Evolutionary conservation across 2,113 vertebrate genomes (phyloP), one percentile per base, ranked within the genome.

Genomic region (Podiceps cristatus): DNA sequence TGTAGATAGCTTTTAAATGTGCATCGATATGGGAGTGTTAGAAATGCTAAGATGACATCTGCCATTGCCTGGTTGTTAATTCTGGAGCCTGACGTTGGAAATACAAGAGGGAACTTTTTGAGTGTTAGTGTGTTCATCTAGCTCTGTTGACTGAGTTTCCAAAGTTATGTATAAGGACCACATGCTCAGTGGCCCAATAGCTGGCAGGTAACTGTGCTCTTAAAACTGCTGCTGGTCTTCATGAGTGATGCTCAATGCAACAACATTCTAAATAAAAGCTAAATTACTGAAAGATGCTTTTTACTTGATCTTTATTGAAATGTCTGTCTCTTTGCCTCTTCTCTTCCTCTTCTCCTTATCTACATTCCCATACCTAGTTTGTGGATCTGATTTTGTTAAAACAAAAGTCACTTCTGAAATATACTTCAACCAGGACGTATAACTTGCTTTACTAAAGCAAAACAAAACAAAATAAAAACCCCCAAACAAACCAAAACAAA

Each of bases 361-460:
- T 91, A 13, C 1, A 1, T 37, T 16, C 19, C 33, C 11, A 6
- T 67, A 35, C 6, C 7, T 60, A 52, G 25, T 72, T 81, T 45
- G 24, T 72, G 52, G 42, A 53, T 91, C 49, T 64, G 64, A 45
- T 84, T 84, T 86, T 81, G n/a, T 60, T 95, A 60, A 80, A 80
- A 63, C 15, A 52, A 67, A 96, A 31, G 19, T 58, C n/a, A 53
- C 42, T 22, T 68, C 53, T 93, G 76, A 63, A 77, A 93, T 19
- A n/a, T 80, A 8, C 25, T 89, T 89, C 33, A 80, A 15, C 19
- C 15, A 64, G 17, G 29, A 42, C 0, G 0, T 67, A 37, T 33
- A 60, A 40, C 18, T 64, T 64, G 11, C 29, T 87, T 66, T 74
- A 52, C 69, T 82, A 52, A 52, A 90, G 60, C 10, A 53, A 49